Base-by-base conservation (phyloP, 2,113 vertebrate genomes). In the Podiceps cristatus region DNA sequence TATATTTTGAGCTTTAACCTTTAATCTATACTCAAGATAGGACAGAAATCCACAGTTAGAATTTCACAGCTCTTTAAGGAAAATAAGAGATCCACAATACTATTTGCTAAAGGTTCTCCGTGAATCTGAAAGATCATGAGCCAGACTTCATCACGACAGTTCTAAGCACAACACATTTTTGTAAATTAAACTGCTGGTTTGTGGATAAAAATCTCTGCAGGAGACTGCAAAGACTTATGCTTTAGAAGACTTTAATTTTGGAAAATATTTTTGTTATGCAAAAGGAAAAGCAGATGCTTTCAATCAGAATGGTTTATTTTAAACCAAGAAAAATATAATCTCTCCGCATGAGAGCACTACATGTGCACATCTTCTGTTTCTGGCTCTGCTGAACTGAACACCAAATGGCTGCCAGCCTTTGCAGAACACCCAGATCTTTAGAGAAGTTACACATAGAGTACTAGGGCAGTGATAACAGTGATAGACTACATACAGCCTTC, bases 261-360 rank as follows among this genome's bases (percentile, higher is more conserved):
- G 76, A 85, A 91, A 93, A 78, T 29, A 68, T 69, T 81, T 93
- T 50, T 84, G 84, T 71, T 64, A 72, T 63, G 79, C 47, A 68
- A 63, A 86, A 95, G 92, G 35, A 72, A 81, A 94, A 91, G 52
- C 96, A 97, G 95, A 96, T 96, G 94, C 89, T 95, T 94, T 96
- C 83, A 79, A 89, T 96, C 93, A 92, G 55, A 69, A 76, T 9
- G 60, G 96, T 89, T 96, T 95, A 96, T 91, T 95, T 95, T 94
- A 97, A 91, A 90, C 56, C 1, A 4, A 50, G 73, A 55, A 90
- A 59, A 93, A 93, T 25, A 79, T 1, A 55, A 20, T 18, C 64
- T 83, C 90, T 81, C 86, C 2, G 0, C 80, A 40, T 5, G 86
- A 97, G 80, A 95, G 94, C 90, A 62, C 50, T 74, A 31, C 0